phyloP scores from a whole-genome alignment of 2,888 invertebrate genomes.

The Epicampocera succincta region DNA sequence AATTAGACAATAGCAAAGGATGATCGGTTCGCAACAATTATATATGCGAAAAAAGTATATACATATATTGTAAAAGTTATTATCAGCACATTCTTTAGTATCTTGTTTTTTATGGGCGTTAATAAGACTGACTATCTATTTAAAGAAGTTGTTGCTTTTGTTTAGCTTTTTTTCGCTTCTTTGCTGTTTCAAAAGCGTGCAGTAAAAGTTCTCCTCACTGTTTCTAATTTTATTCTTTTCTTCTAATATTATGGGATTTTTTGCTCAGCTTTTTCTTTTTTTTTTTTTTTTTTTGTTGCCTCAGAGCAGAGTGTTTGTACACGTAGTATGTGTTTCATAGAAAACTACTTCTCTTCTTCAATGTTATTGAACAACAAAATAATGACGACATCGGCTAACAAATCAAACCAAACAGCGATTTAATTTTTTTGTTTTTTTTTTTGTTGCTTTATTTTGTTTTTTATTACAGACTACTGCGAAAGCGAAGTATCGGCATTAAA shows the following conservation, averaged over 20 bases:
- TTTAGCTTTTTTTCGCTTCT: conserved; percentile 1
- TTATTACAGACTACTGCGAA: conserved; percentile 39
- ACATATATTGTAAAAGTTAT: background rate
- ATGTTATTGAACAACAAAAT: conserved; percentile 49
- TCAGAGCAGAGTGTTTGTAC: conserved; percentile 19
- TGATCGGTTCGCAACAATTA: no score
- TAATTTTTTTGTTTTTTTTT: no score
- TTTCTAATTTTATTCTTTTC: conserved; percentile 1
- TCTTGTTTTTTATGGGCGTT: background rate
- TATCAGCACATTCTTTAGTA: conserved; percentile 27
- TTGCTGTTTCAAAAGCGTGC: conserved; percentile 43
- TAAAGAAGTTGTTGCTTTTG: conserved; percentile 20
- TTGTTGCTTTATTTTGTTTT: no score
- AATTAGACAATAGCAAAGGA: no score
- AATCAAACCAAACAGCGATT: conserved; percentile 63
- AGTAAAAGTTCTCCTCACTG: conserved; percentile 44
- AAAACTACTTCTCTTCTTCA: conserved; percentile 20
- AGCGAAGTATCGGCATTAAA: conserved; percentile 59
- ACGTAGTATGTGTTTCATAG: background rate
- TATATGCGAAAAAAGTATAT: no score
- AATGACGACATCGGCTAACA: conserved; percentile 64
- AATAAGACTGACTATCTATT: conserved; percentile 20
- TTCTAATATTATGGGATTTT: conserved; percentile 43
- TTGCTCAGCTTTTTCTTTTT: conserved; percentile 26
- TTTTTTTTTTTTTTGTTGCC: no score